Conservation (phyloP, 2,888 invertebrate species). For the Cancer borealis region DNA sequence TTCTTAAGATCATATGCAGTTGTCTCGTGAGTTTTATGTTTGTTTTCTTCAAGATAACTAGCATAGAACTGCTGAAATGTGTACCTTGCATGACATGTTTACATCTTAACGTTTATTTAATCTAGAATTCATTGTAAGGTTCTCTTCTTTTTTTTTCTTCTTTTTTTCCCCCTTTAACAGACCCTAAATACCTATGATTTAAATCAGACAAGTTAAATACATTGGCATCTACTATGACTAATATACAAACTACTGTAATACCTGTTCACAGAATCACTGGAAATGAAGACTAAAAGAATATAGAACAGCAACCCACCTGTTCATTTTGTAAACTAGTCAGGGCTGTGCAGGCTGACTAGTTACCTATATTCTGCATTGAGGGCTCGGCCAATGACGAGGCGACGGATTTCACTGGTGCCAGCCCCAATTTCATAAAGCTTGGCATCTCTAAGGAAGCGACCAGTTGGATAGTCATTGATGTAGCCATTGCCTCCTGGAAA, state of each 20-base stretch:
- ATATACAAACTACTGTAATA: neutral
- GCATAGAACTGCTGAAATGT: too few relatives aligned
- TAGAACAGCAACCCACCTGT: neutral
- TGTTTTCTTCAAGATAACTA: too few relatives aligned
- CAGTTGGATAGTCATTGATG: conserved; percentile 98
- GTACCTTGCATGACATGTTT: too few relatives aligned
- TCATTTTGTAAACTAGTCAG: neutral
- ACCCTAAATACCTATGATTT: neutral
- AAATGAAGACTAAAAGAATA: conserved; percentile 28
- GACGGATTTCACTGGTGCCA: conserved; percentile 97
- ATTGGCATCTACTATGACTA: neutral
- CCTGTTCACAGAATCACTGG: neutral
- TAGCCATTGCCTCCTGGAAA: conserved; percentile 96
- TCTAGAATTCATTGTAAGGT: too few relatives aligned
- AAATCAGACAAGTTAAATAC: too few relatives aligned
- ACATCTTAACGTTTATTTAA: too few relatives aligned
- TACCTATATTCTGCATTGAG: conserved; percentile 89
- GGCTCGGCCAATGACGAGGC: conserved; percentile 93
- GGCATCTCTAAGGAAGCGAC: conserved; percentile 94
- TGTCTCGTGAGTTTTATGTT: too few relatives aligned
- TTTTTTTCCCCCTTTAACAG: too few relatives aligned
- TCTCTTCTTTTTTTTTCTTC: too few relatives aligned
- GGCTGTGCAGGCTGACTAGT: neutral
- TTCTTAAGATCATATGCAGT: neutral
- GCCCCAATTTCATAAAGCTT: conserved; percentile 99